Evolutionary conservation across 2,888 invertebrate species (phyloP).

Genomic region (Drosophila macrospina): DNA sequence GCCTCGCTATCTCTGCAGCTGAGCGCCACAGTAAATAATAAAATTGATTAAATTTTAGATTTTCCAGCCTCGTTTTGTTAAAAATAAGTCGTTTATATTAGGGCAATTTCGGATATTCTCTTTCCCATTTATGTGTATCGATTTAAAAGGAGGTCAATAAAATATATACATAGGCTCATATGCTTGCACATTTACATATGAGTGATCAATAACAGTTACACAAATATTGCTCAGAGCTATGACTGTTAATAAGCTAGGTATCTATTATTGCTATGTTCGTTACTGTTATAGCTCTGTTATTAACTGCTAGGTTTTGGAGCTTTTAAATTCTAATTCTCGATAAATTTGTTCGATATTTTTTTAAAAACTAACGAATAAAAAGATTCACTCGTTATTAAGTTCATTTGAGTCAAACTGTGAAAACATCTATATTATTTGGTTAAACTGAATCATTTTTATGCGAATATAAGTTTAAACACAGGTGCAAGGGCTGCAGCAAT

Average conservation of each 20-base stretch:
- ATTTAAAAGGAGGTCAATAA: too few relatives aligned
- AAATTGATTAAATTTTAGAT: neutral
- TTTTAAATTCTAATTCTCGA: neutral
- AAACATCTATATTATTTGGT: neutral
- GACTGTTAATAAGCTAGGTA: neutral
- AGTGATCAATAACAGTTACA: neutral
- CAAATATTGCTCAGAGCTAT: neutral
- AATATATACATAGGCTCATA: too few relatives aligned
- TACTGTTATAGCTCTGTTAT: conserved; percentile 1
- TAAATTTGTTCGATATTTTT: too few relatives aligned
- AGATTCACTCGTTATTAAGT: neutral
- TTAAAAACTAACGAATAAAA: too few relatives aligned
- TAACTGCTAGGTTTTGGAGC: neutral
- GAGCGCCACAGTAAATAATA: conserved; percentile 9
- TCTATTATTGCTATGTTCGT: too few relatives aligned
- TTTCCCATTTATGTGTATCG: too few relatives aligned
- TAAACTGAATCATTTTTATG: neutral
- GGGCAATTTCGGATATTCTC: too few relatives aligned
- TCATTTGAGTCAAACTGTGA: neutral
- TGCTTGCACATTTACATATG: too few relatives aligned
- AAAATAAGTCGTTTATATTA: neutral
- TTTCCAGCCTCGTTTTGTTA: neutral
- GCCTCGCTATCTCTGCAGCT: conserved; percentile 24
- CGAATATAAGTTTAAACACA: neutral
- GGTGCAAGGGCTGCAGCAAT: neutral